phyloP scores from a whole-genome alignment of 2,113 vertebrate species.

The Microcebus murinus region DNA sequence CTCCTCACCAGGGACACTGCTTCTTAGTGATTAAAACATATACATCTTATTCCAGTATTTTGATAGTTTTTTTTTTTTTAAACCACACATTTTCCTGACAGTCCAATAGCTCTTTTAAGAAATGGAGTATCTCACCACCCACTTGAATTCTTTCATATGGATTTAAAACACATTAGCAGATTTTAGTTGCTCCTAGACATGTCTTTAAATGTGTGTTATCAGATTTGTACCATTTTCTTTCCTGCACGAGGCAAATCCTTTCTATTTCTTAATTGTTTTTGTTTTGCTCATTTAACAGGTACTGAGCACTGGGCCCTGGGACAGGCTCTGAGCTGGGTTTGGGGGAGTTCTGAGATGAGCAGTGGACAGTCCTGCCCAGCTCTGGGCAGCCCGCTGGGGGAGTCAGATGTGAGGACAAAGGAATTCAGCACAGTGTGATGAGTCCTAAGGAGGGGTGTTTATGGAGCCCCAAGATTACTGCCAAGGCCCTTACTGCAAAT shows the following conservation, averaged over 20 bases:
- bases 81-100: neutral
- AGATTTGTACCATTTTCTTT: neutral
- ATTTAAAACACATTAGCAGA: neutral
- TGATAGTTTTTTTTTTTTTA: neutral
- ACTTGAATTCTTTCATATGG: neutral
- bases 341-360: neutral
- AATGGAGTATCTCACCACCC: neutral
- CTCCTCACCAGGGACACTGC: neutral
- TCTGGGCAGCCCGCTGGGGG: neutral
- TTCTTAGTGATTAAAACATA: neutral
- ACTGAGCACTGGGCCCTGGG: neutral
- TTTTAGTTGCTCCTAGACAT: neutral
- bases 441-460: neutral
- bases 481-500: neutral
- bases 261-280: neutral
- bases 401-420: neutral
- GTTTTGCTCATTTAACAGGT: neutral
- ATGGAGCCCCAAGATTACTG: neutral
- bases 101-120: neutral
- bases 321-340: neutral
- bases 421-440: neutral
- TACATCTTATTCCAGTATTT: neutral
- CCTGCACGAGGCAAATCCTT: neutral
- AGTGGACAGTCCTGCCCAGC: fast-evolving
- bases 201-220: neutral